phyloP scores from a whole-genome alignment of 2,888 invertebrate species.

The Lysandra bellargus region DNA sequence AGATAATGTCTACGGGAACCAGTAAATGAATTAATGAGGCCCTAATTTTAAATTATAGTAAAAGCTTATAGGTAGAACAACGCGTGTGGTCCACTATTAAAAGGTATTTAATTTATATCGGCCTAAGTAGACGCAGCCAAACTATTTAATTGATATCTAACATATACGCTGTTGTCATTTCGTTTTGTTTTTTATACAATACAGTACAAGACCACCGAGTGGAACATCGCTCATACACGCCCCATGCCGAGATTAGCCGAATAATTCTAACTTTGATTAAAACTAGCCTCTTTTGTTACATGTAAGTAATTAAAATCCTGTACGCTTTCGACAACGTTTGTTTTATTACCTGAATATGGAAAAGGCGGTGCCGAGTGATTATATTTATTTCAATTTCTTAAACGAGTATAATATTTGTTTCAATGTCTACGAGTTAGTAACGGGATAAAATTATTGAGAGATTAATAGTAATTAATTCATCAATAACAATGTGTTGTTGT shows the following conservation, averaged over 20 bases:
- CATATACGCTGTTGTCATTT: constrained; percentile 33
- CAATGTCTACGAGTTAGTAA: background rate
- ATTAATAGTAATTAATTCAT: background rate
- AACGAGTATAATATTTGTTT: background rate
- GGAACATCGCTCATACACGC: constrained; percentile 30
- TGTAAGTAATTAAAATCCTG: constrained; percentile 19
- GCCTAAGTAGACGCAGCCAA: constrained; percentile 41
- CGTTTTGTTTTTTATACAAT: constrained; percentile 24
- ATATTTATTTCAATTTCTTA: background rate
- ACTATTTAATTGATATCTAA: constrained; percentile 44
- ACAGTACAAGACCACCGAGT: constrained; percentile 31
- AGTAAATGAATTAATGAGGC: constrained; percentile 42
- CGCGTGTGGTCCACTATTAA: constrained; percentile 76
- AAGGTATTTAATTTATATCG: constrained; percentile 60
- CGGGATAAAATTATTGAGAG: background rate
- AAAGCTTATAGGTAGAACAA: constrained; percentile 37
- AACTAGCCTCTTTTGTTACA: constrained; percentile 29
- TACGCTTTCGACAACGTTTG: background rate
- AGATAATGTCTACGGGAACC: constrained; percentile 37
- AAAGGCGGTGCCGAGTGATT: constrained; percentile 6
- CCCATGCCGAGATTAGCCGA: constrained; percentile 22
- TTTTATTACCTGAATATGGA: constrained; percentile 12
- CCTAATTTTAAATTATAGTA: constrained; percentile 41
- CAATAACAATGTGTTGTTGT: background rate
- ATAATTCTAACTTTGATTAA: constrained; percentile 27